Base-by-base conservation (phyloP, 2,113 vertebrate genomes). In the Sinocyclocheilus maitianheensis region DNA sequence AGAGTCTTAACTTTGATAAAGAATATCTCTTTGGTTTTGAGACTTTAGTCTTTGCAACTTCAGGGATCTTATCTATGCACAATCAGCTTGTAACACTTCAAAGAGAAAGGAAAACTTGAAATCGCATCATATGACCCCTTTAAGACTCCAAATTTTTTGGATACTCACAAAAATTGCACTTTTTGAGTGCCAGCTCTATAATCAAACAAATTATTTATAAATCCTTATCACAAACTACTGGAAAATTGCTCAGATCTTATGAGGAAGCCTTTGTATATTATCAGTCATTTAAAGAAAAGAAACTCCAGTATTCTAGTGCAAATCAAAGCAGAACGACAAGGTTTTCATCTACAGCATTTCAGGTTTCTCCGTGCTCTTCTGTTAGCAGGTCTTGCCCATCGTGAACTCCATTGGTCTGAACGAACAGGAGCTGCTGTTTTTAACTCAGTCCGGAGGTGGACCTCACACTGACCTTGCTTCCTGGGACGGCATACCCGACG, bases 381-480 rank as follows among this genome's bases (percentile, higher is more conserved):
- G 96, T 98, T 97, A 98, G 97, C 97, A 99, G 98, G 95, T 99
- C 92, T 95, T 99, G 89, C 97, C 96, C 69, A 92, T 96, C n/a
- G 97, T 99, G 89, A 96, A 96, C 89, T 99, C 98, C 79, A 94
- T 99, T 0, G 98, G 98, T 60, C 94, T 99, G 93, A 99, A 99
- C 0, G 98, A 99, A 69, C 98, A 99, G 94, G 98, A 99, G 93
- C 95, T 99, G 90, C 94, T 99, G 2, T 99, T 99, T 93, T 95
- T 99, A 69, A 96, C 96, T 0, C 98, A 98, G 92, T 93, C 97
- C 0, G 96, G 95, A 0, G 91, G 92, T 0, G 98, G 98, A 3
- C 98, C 98, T 40, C 96, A 99, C 0, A 92, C 96, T 0, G 93
- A 96, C 0, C 80, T 97, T 0, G 1, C 86, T 0, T 91, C 96